phyloP scores from a whole-genome alignment of 2,113 vertebrate species.

The Ifrita kowaldi region DNA sequence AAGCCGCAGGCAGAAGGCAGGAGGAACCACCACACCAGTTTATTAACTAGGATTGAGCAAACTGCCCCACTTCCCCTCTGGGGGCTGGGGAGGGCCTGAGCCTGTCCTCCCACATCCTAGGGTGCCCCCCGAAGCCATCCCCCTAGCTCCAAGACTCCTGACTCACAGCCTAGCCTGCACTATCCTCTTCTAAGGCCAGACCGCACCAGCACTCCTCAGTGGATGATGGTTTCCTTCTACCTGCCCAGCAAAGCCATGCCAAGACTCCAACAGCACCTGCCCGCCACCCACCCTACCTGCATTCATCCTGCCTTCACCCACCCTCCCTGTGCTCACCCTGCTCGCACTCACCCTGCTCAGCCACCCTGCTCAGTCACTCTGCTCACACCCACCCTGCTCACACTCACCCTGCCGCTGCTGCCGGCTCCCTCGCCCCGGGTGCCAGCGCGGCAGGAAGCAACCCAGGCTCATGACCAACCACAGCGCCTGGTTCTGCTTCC shows the following conservation, averaged over 20 bases:
- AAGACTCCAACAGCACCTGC: neutral
- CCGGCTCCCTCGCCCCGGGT: neutral
- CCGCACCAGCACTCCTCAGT: neutral
- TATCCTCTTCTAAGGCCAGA: neutral
- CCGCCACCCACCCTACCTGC: neutral
- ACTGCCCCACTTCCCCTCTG: neutral
- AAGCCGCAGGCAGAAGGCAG: neutral
- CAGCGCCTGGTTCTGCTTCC: neutral
- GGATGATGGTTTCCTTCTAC: rapidly evolving
- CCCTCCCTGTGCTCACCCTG: neutral
- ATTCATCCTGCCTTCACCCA: neutral
- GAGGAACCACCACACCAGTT: neutral
- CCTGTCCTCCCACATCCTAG: no score
- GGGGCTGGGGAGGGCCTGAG: neutral
- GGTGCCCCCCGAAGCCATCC: neutral
- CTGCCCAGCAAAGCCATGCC: neutral
- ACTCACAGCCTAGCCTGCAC: neutral
- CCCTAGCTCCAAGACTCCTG: neutral
- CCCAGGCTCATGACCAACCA: neutral
- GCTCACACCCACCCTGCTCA: neutral
- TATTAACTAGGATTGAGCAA: neutral
- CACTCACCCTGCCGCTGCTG: neutral
- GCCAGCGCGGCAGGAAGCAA: neutral
- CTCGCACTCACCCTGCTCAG: no score
- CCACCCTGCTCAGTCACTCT: neutral